Evolutionary conservation across 2,888 invertebrate species (phyloP), one percentile per base, ranked within the genome.

Genomic region (Altica lythri): DNA sequence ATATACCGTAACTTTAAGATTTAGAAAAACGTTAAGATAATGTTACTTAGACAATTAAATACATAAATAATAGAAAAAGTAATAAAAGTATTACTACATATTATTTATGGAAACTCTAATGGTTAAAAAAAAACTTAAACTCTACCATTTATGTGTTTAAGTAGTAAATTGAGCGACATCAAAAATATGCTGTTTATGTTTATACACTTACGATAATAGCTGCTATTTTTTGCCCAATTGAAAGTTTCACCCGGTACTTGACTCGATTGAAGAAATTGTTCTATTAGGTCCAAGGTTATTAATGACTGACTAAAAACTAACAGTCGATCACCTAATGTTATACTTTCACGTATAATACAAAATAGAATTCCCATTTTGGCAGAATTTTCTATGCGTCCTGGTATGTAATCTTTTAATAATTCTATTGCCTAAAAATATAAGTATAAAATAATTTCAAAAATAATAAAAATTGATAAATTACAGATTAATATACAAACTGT

Each of bases 221-320:
- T 91, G 57, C 83, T 81, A 75, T 94, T 94, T 69, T 89, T 87
- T 52, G 86, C 84, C 96, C 96, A 97, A 59, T 83, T 81, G 63
- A 86, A 85, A 43, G 83, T 81, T 13, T 83, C 84, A 5, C 86
- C 88, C 2, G 86, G 86, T 66, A 87, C 83, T 32, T 79, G 74
- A 67, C 85, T 86, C 69, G 83, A 84, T 70, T 89, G 89, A 60
- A 98, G 81, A 75, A 94, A 95, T 72, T 93, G 90, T 80, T 99
- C 98, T 57, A 99, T 91, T 55, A 96, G 82, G 80, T 95, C 93
- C 61, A 99, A 78, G 1, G 98, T 98, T 65, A 96, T 89, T 53
- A 99, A 81, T 68, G 95, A 96, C 76, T 98, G 97, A 68, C 96
- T 96, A 75, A 99, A 99, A 2, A 98, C 85, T 48, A 99, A 80